Conservation (phyloP, 2,888 invertebrate species). For the Megaustenia siamemsis region DNA sequence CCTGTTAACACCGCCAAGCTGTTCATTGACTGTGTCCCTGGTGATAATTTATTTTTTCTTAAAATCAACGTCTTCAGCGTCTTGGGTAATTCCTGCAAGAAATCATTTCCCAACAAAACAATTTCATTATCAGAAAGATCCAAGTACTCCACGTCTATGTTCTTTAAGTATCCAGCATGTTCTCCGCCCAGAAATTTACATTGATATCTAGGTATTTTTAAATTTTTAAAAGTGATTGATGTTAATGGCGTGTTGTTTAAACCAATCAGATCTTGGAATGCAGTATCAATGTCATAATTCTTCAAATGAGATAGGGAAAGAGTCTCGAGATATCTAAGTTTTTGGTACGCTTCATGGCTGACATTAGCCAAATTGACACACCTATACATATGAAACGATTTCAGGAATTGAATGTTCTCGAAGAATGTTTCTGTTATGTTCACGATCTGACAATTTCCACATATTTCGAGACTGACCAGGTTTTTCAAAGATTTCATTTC, state of each 20-base stretch:
- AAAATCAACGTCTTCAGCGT: slow-evolving; percentile 19
- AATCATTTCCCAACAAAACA: not conserved
- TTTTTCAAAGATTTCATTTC: slow-evolving; percentile 11
- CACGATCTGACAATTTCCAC: not conserved
- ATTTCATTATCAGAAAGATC: slow-evolving; percentile 31
- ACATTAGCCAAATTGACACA: not conserved
- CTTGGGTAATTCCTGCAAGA: not conserved
- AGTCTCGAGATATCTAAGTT: not conserved
- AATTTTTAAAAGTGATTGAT: not conserved
- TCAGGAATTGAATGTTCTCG: slow-evolving; percentile 19
- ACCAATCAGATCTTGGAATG: slow-evolving; percentile 7
- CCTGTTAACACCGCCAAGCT: not conserved
- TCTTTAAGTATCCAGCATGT: slow-evolving; percentile 14
- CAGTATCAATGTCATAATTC: slow-evolving; percentile 10
- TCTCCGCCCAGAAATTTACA: not conserved
- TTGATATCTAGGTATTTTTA: not conserved
- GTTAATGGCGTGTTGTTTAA: slow-evolving; percentile 4
- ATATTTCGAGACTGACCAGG: not conserved
- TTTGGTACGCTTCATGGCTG: not conserved
- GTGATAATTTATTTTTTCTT: not conserved
- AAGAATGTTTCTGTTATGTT: slow-evolving; percentile 17
- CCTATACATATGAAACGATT: not conserved
- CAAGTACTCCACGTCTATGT: not conserved
- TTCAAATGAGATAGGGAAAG: not conserved
- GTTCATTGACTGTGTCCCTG: not conserved